phyloP scores from a whole-genome alignment of 2,888 invertebrate species.

The Chalcosyrphus nemorum region DNA sequence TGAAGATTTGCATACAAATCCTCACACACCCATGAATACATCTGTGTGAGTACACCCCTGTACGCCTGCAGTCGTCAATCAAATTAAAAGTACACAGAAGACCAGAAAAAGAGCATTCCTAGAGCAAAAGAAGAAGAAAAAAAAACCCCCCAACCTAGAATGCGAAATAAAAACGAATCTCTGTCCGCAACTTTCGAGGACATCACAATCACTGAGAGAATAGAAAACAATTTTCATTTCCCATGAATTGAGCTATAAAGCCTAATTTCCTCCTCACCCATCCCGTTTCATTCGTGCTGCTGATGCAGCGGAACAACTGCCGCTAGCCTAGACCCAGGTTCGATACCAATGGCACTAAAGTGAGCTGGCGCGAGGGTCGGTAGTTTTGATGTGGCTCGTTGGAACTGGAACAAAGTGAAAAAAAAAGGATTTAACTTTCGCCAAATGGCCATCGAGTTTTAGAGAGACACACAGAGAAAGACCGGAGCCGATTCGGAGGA shows the following conservation, averaged over 20 bases:
- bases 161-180: constrained; percentile 30
- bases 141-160: neutral
- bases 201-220: constrained; percentile 68
- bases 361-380: neutral
- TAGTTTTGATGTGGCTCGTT: constrained; percentile 47
- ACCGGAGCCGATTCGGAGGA: neutral
- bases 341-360: constrained; percentile 7
- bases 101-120: constrained; percentile 22
- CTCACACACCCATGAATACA: neutral
- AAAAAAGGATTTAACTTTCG: constrained; percentile 60
- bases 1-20: constrained; percentile 42
- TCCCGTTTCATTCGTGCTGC: neutral
- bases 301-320: constrained; percentile 18
- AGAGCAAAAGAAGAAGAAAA: neutral
- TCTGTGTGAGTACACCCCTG: constrained; percentile 1
- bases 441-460: constrained; percentile 57
- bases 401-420: constrained; percentile 44
- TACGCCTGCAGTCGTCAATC: constrained; percentile 63
- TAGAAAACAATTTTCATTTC: constrained; percentile 72
- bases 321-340: neutral
- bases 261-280: constrained; percentile 48
- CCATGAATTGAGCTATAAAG: constrained; percentile 69
- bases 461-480: constrained; percentile 2
- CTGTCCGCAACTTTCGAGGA: constrained; percentile 43
- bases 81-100: constrained; percentile 58